Evolutionary conservation across 2,113 vertebrate species (phyloP).

Genomic region (Psittacula cyanocephala): DNA sequence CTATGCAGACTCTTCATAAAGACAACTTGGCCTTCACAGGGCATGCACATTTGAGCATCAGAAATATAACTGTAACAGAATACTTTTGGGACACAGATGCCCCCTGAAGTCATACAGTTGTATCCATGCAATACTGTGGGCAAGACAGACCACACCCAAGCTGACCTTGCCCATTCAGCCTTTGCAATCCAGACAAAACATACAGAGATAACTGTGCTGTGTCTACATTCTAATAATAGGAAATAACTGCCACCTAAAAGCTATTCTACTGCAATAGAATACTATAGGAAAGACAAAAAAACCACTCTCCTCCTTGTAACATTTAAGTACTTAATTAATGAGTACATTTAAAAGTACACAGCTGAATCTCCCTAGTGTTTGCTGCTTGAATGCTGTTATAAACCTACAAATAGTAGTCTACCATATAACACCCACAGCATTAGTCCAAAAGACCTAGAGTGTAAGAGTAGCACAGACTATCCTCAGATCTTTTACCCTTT

Average conservation of each 20-base stretch:
- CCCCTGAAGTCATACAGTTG: neutral
- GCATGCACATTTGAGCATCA: neutral
- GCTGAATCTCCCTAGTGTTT: neutral
- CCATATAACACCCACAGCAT: neutral
- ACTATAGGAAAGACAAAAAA: neutral
- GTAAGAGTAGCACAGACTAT: no score
- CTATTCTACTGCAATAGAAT: neutral
- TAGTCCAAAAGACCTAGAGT: neutral
- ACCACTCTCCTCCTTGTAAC: neutral
- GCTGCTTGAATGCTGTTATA: neutral
- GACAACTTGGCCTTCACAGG: neutral
- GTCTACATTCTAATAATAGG: accelerated
- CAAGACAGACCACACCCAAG: neutral
- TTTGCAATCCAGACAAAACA: neutral
- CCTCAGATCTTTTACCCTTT: no score
- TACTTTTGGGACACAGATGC: no score
- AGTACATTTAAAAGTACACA: neutral
- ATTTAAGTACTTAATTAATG: neutral
- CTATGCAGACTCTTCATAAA: neutral
- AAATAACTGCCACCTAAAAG: neutral
- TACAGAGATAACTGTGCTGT: neutral
- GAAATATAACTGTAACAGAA: neutral
- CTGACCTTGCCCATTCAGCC: neutral
- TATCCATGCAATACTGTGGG: neutral
- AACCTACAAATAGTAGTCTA: neutral